Percentiles rank a stretch among this genome's conserved stretches.
Conservation (phyloP, 2,797 vertebrate species). For the Pterois miles region DNA sequence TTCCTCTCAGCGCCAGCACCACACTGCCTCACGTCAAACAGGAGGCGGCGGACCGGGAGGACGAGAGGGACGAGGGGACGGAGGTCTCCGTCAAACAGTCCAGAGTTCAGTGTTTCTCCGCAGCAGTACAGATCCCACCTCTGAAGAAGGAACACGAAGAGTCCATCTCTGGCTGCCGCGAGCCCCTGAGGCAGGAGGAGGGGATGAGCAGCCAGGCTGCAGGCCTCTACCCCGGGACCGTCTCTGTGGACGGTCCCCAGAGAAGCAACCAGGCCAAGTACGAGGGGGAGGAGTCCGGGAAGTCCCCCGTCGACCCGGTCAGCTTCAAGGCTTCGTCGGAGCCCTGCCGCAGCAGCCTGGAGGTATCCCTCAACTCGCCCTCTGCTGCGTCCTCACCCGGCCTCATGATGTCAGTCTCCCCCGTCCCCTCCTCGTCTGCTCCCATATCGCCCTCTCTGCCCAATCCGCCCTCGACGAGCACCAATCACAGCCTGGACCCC, state of each 20-base stretch:
- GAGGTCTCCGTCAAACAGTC: conserved; percentile 68
- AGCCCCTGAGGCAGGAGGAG: conserved; percentile 75
- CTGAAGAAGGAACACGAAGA: conserved; percentile 82
- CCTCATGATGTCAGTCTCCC: conserved; percentile 92
- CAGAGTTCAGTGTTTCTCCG: conserved; percentile 73
- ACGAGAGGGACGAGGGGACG: conserved; percentile 73
- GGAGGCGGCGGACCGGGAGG: conserved; percentile 84
- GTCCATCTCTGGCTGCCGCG: conserved; percentile 40
- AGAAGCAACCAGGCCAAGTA: conserved; percentile 72
- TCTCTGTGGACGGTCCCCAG: conserved; percentile 73
- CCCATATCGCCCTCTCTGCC: conserved; percentile 92
- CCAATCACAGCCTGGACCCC: conserved; percentile 84
- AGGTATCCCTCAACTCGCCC: conserved; percentile 92
- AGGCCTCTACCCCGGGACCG: conserved; percentile 55
- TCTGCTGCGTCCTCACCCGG: conserved; percentile 94
- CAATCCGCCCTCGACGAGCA: conserved; percentile 72
- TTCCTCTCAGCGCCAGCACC: conserved; percentile 50
- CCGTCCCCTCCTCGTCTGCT: conserved; percentile 90
- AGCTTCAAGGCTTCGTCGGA: conserved; percentile 92
- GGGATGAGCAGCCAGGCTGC: conserved; percentile 65
- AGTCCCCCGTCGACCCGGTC: conserved; percentile 84
- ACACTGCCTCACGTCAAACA: conserved; percentile 86
- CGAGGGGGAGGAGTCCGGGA: conserved; percentile 80
- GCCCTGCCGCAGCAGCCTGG: conserved; percentile 91
- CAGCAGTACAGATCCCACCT: conserved; percentile 68